A percentile compares a stretch with the other conserved stretches of the same genome.
Conservation (phyloP, 2,888 invertebrate species). For the Acrocera orbiculus region DNA sequence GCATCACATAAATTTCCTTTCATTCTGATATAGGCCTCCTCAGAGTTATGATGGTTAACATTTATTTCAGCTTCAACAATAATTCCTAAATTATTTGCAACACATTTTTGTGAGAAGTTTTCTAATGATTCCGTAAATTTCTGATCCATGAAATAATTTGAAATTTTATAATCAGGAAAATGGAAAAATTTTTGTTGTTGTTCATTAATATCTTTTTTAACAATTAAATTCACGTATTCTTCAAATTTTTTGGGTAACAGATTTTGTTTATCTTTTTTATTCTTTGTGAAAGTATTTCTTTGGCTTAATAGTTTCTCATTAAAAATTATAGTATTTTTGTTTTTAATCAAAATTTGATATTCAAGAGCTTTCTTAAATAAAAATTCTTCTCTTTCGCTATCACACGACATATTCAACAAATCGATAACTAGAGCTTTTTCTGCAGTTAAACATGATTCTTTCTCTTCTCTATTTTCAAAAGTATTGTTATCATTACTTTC, state of each 20-base stretch:
- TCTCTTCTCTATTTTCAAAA: too few species aligned
- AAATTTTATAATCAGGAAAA: neutral
- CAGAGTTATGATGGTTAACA: slow-evolving; percentile 66
- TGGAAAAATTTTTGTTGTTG: slow-evolving; percentile 4
- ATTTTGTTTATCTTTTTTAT: too few species aligned
- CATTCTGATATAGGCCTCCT: slow-evolving; percentile 71
- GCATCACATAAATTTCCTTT: slow-evolving; percentile 49
- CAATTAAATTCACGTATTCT: slow-evolving; percentile 21
- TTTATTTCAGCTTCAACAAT: slow-evolving; percentile 53
- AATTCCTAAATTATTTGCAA: slow-evolving; percentile 20
- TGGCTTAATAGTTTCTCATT: too few species aligned
- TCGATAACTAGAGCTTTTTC: too few species aligned
- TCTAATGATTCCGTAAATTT: slow-evolving; percentile 41
- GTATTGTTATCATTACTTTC: too few species aligned
- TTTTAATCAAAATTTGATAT: too few species aligned
- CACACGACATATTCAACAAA: too few species aligned
- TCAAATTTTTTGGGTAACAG: slow-evolving; percentile 4
- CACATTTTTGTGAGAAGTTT: slow-evolving; percentile 33
- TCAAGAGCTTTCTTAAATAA: too few species aligned
- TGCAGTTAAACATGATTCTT: too few species aligned
- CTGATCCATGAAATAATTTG: slow-evolving; percentile 33
- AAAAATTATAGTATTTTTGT: too few species aligned
- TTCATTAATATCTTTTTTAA: slow-evolving; percentile 14
- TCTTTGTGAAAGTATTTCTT: too few species aligned
- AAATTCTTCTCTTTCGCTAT: too few species aligned